phyloP scores from a whole-genome alignment of 2,888 invertebrate genomes.

The Hoplodrina blanda region DNA sequence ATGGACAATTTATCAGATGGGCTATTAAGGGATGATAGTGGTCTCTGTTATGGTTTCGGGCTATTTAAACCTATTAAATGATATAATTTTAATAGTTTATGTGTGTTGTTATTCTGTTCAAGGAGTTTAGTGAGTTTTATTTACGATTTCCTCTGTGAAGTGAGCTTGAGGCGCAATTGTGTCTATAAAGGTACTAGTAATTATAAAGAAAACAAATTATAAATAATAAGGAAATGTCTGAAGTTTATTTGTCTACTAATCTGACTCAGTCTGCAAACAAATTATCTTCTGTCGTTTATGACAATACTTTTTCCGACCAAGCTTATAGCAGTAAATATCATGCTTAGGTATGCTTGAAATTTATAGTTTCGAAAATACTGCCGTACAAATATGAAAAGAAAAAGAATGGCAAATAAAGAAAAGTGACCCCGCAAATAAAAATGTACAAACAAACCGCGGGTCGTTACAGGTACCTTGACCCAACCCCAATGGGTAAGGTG shows the following conservation, averaged over 20 bases:
- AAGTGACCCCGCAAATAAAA: constrained; percentile 14
- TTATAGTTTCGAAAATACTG: not conserved
- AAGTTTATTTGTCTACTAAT: too few species aligned
- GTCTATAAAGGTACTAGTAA: not conserved
- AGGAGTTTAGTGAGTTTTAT: constrained; percentile 14
- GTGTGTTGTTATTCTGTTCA: not conserved
- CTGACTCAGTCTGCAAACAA: too few species aligned
- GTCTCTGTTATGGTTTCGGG: constrained; percentile 41
- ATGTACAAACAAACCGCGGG: not conserved
- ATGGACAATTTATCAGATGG: constrained; percentile 50
- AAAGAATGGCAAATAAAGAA: not conserved
- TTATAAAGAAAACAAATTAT: too few species aligned
- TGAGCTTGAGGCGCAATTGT: not conserved
- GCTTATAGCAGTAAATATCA: too few species aligned
- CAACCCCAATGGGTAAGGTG: constrained; percentile 37
- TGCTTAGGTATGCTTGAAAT: not conserved
- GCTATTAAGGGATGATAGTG: constrained; percentile 35
- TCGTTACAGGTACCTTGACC: constrained; percentile 41
- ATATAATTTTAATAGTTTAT: constrained; percentile 35
- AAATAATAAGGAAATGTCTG: not conserved
- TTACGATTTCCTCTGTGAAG: constrained; percentile 16
- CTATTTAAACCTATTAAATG: constrained; percentile 22
- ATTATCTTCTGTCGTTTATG: too few species aligned
- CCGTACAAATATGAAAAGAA: constrained; percentile 2
- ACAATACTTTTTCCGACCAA: too few species aligned